phyloP scores from a whole-genome alignment of 2,888 invertebrate genomes.

The Leucania comma region DNA sequence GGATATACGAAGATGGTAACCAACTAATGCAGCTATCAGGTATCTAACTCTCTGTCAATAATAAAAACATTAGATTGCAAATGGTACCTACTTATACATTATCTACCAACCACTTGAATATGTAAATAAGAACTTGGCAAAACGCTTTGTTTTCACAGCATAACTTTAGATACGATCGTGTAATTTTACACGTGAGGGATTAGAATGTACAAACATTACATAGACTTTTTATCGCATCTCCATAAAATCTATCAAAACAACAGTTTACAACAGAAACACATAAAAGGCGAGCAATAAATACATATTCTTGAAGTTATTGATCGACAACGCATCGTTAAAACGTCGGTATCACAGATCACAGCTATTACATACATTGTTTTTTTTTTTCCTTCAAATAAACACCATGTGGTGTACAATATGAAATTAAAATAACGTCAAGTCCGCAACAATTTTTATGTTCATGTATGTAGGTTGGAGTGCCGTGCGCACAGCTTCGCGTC shows the following conservation, averaged over 20 bases:
- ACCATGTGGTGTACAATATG: slow-evolving; percentile 68
- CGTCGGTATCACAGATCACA: slow-evolving; percentile 29
- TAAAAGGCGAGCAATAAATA: slow-evolving; percentile 47
- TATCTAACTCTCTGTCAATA: slow-evolving; percentile 44
- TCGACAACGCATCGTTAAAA: slow-evolving; percentile 56
- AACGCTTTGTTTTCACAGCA: slow-evolving; percentile 38
- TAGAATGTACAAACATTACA: slow-evolving; percentile 40
- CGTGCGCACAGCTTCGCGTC: slow-evolving; percentile 85
- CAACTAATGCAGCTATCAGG: slow-evolving; percentile 56
- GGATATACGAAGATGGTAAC: slow-evolving; percentile 79
- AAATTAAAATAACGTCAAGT: slow-evolving; percentile 79
- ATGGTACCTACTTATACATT: slow-evolving; percentile 41
- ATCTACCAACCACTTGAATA: slow-evolving; percentile 24
- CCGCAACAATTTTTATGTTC: slow-evolving; percentile 82
- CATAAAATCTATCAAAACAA: slow-evolving; percentile 45
- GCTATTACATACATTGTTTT: slow-evolving; percentile 56
- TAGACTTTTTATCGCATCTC: slow-evolving; percentile 37
- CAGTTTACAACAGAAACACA: slow-evolving; percentile 33
- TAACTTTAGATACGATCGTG: slow-evolving; percentile 20
- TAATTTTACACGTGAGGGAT: slow-evolving; percentile 38
- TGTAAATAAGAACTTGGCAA: slow-evolving; percentile 31
- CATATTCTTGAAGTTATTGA: slow-evolving; percentile 49
- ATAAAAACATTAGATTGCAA: slow-evolving; percentile 63
- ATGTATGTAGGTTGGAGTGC: slow-evolving; percentile 87
- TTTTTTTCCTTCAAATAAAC: slow-evolving; percentile 58